Percentiles rank a stretch among this genome's conserved stretches.
Conservation (phyloP, 1,140 invertebrate genomes). For the Planococcus citri region DNA sequence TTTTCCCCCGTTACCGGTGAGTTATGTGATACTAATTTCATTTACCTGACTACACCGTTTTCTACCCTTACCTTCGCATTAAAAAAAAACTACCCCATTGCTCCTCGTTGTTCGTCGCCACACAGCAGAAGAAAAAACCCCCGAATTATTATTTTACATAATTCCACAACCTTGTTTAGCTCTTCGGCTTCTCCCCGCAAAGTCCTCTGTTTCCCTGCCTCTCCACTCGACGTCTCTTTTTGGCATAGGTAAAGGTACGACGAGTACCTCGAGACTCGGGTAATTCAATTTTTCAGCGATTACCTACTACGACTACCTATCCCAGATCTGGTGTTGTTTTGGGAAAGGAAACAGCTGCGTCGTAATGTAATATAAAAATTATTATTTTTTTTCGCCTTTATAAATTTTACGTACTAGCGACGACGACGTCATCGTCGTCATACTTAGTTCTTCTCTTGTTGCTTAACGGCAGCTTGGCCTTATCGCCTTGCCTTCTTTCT, state of each 20-base stretch:
- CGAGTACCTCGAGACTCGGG: not conserved
- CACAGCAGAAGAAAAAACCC: not conserved
- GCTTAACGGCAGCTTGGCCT: too few species aligned
- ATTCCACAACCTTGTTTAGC: not conserved
- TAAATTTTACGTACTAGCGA: not conserved
- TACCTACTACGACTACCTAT: not conserved
- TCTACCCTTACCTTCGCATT: too few species aligned
- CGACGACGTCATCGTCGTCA: too few species aligned
- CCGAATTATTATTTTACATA: not conserved
- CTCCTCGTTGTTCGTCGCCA: not conserved
- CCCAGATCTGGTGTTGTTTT: not conserved
- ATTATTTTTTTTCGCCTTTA: not conserved
- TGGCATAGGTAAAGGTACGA: too few species aligned
- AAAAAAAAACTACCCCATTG: not conserved
- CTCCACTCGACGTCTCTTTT: too few species aligned
- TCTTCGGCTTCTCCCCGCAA: not conserved
- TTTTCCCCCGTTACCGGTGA: not conserved
- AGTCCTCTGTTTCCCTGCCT: too few species aligned
- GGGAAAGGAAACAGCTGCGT: not conserved
- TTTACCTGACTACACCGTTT: not conserved
- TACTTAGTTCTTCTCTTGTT: too few species aligned
- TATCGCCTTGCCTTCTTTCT: not conserved
- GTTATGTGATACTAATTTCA: slow-evolving; percentile 3
- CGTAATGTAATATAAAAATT: not conserved
- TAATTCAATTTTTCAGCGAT: slow-evolving; percentile 1